A percentile compares a stretch with the other conserved stretches of the same genome.
Conservation (phyloP, 2,113 vertebrate species). For the Corythornis cristatus region DNA sequence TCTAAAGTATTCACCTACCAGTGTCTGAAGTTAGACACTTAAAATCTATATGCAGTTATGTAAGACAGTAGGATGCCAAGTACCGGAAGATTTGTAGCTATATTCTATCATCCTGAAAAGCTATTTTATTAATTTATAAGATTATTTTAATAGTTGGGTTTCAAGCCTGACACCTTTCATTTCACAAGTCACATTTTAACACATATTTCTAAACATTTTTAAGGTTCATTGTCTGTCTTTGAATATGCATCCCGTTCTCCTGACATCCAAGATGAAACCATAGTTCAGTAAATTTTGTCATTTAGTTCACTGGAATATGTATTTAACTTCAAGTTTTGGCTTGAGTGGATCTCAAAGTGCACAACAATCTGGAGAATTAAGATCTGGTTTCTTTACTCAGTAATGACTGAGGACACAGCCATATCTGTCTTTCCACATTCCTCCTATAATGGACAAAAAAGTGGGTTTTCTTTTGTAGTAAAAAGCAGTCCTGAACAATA, state of each 20-base stretch:
- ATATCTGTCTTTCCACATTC: background rate
- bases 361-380: background rate
- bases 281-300: background rate
- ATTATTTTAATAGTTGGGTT: background rate
- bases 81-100: background rate
- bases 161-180: background rate
- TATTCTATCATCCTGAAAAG: background rate
- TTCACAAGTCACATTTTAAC: background rate
- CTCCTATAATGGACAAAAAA: background rate
- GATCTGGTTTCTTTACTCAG: background rate
- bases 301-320: background rate
- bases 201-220: background rate
- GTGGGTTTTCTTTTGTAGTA: background rate
- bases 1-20: background rate
- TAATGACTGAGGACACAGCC: background rate
- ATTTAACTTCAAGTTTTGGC: background rate
- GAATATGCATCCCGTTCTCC: background rate
- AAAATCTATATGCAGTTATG: background rate
- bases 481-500: background rate
- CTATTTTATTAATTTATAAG: background rate
- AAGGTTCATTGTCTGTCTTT: background rate
- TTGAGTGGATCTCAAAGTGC: background rate
- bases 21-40: background rate
- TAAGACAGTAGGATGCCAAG: background rate
- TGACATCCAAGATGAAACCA: background rate